A percentile compares a stretch with the other conserved stretches of the same genome.
Evolutionary conservation across 2,888 invertebrate species (phyloP).

Genomic region (Epiblema foenella): DNA sequence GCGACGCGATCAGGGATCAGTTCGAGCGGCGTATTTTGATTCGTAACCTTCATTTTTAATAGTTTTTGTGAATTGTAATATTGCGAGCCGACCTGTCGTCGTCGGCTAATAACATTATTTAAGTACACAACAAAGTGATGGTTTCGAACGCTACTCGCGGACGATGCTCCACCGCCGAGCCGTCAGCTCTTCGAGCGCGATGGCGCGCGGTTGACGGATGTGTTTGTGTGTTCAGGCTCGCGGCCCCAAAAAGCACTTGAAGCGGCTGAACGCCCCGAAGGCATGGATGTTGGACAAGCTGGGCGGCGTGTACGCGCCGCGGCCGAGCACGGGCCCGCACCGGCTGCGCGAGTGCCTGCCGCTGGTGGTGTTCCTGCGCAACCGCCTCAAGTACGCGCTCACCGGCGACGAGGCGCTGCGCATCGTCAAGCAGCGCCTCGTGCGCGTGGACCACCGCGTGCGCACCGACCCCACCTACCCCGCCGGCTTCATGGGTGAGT

Average conservation of each 20-base stretch:
- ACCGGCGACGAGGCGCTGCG: slow-evolving; percentile 98
- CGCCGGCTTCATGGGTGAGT: slow-evolving; percentile 99
- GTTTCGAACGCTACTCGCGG: neutral
- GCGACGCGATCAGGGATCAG: neutral
- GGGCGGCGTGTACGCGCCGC: slow-evolving; percentile 98
- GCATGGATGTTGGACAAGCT: slow-evolving; percentile 99
- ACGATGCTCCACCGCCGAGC: neutral
- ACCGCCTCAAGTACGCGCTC: slow-evolving; percentile 98
- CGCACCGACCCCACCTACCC: slow-evolving; percentile 99
- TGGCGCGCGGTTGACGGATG: neutral
- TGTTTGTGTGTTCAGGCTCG: slow-evolving; percentile 88
- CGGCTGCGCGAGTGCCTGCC: slow-evolving; percentile 98
- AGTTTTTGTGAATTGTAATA: slow-evolving; percentile 5
- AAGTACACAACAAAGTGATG: neutral
- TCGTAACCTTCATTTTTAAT: neutral
- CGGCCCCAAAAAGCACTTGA: slow-evolving; percentile 99
- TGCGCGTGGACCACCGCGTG: slow-evolving; percentile 99
- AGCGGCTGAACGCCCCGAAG: slow-evolving; percentile 99
- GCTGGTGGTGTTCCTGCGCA: slow-evolving; percentile 97
- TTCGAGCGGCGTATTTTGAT: slow-evolving; percentile 18
- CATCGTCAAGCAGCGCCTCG: slow-evolving; percentile 98
- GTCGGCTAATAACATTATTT: slow-evolving; percentile 11
- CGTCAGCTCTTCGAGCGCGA: neutral
- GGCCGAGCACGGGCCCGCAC: slow-evolving; percentile 99
- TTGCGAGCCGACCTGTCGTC: slow-evolving; percentile 9